Base-by-base conservation (phyloP, 92 coral and sea anemone species). In the Porites rus region DNA sequence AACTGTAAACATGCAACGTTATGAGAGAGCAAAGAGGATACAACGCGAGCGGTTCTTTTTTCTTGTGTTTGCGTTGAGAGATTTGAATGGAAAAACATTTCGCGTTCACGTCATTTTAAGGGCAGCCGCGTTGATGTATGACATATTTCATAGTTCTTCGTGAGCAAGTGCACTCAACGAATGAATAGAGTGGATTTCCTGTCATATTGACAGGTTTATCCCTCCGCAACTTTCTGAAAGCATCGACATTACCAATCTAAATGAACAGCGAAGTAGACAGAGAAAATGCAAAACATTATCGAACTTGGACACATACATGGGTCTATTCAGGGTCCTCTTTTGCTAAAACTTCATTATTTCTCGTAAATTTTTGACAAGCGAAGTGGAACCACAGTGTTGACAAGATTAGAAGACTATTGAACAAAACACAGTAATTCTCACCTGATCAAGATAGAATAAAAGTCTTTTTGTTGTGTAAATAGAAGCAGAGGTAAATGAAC, bases 381-480 rank as follows among this genome's bases (percentile, higher is more conserved):
- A 64, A 13, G 6, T 80, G 66, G 54, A 28, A 71, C 60, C 3
- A 53, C 10, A 7, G 71, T 82, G 79, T 59, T 83, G 20, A 83
- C 72, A 13, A 50, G 64, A 52, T 74, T 19, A 50, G 60, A 19
- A 62, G 13, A 62, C 9, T 53, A 58, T 10, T 61, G 73, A 62
- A 64, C 51, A 65, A 54, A 46, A 22, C 12, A 46, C 10, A 60
- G 76, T 19, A 81, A 74, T 24, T 63, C 73, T 71, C 86, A 81
- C 86, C 86, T 81, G 77, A 51, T 59, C 19, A 19, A 17, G 24
- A 59, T 4, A 17, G 53, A n/a, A 59, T 22, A 59, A 18, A 38
- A 19, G 7, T 50, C 60, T 70, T 56, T 70, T 56, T 70, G 46
- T 20, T 31, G 78, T 58, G 75, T 25, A 13, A 19, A 31, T 60